Evolutionary conservation across 2,888 invertebrate genomes (phyloP), one percentile per base, ranked within the genome.

Genomic region (Platypus cylindrus): DNA sequence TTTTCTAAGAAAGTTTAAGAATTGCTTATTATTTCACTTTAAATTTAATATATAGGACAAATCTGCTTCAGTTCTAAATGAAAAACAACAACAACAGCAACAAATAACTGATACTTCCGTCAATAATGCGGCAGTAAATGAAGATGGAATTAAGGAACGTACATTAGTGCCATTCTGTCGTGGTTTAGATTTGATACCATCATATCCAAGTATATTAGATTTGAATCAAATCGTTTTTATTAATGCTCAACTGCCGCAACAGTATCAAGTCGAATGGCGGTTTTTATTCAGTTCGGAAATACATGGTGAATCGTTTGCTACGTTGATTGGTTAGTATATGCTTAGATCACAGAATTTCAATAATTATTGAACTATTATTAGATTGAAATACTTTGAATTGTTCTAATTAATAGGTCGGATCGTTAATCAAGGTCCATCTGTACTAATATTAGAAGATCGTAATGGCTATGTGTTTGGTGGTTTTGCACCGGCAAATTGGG

Each of bases 251-350:
- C 63, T 93, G 34, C 87, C 89, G 0, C 69, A 70, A 40, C 75
- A 79, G 42, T 69, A 76, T 44, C 78, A 81, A 51, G 62, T 73
- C 45, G 77, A 82, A 56, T 93, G 91, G 91, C 67, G 87, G 48
- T 82, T 89, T 52, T 65, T 91, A 3, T 91, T 86, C 64, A 86
- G 85, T 5, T 83, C 84, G 11, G 76, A 79, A 54, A 76, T 82
- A 34, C 85, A 90, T 55, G 93, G 93, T 0, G 89, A 90, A 63
- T 89, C 89, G 34, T 93, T 86, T 62, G 80, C 86, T 3, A 85
- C 84, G 9, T 71, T 85, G 66, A 66, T 78, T 16, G 78, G 70
- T 71, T 47, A 47, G 40, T 17, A 8, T 14, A 16, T 5, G 16
- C 15, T 25, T 4, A 25, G 25, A 11, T 25, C 9, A 8, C 9